Percentiles rank a stretch among this genome's conserved stretches.
phyloP scores from a whole-genome alignment of 1,140 invertebrate species.

The Pachyrhynchus sulphureomaculatus region DNA sequence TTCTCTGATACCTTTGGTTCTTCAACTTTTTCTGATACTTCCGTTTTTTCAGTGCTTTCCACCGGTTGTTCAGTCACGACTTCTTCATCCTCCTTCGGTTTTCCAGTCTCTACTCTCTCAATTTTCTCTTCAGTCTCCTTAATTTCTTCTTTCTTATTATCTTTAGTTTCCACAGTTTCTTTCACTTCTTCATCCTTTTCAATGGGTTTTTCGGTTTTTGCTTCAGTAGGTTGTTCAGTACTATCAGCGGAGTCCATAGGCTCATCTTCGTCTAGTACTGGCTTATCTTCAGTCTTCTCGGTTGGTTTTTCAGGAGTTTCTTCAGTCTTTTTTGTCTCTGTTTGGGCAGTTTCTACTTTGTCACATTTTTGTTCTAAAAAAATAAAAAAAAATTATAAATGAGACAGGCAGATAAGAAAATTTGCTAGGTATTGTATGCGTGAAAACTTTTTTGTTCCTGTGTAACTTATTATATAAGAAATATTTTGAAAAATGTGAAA shows the following conservation, averaged over 20 bases:
- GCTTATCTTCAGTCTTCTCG: constrained; percentile 20
- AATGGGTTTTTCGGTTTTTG: background rate
- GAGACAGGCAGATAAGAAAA: background rate
- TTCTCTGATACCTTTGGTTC: constrained; percentile 1
- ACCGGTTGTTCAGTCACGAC: background rate
- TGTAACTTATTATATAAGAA: too few species aligned
- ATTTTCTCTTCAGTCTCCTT: constrained; percentile 3
- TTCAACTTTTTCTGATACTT: background rate
- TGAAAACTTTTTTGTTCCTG: too few species aligned
- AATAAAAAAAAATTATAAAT: background rate
- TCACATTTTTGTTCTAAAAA: background rate
- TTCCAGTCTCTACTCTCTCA: too few species aligned
- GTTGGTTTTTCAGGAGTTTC: background rate
- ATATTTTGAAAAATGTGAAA: too few species aligned
- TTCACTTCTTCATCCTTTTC: background rate
- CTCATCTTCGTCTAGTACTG: background rate
- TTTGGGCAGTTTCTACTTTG: constrained; percentile 4
- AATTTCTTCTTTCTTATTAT: background rate
- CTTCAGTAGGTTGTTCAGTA: background rate
- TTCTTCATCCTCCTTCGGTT: too few species aligned
- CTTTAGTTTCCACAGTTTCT: background rate
- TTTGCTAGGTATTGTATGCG: too few species aligned
- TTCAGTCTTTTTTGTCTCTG: constrained; percentile 6
- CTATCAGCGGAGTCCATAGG: background rate
- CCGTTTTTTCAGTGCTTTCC: constrained; percentile 4